Evolutionary conservation across 2,797 vertebrate species (phyloP).

Genomic region (Bufotes viridis): DNA sequence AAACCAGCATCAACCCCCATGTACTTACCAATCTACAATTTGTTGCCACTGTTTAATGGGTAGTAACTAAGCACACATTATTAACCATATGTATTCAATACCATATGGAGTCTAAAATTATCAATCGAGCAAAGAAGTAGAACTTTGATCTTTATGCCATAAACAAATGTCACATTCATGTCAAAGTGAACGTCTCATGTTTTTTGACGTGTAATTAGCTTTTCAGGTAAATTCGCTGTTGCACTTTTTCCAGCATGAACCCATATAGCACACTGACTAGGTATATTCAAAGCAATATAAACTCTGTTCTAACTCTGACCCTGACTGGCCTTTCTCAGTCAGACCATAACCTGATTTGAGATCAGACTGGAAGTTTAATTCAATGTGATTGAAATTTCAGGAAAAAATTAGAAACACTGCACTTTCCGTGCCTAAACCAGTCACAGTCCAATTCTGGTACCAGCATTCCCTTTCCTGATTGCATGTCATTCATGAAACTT

Average conservation of each 20-base stretch:
- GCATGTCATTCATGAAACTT: conserved; percentile 3
- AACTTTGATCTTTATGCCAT: not conserved
- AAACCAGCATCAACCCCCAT: not conserved
- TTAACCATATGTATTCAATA: not conserved
- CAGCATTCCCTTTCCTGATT: conserved; percentile 21
- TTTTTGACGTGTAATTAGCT: not conserved
- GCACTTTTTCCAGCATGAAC: not conserved
- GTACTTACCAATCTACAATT: not conserved
- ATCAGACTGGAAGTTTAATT: conserved; percentile 47
- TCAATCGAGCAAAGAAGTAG: not conserved
- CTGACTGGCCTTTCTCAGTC: conserved; percentile 36
- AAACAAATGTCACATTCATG: not conserved
- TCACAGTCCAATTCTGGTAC: conserved; percentile 10
- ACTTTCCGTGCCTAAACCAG: conserved; percentile 31
- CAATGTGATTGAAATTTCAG: conserved; percentile 49
- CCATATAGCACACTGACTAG: conserved; percentile 44
- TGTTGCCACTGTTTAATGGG: not conserved
- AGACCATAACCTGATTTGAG: conserved; percentile 13
- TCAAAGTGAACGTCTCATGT: not conserved
- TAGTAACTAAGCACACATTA: not conserved
- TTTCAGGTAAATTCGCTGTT: not conserved
- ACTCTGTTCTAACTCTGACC: conserved; percentile 53
- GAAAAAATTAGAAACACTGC: conserved; percentile 50
- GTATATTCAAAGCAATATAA: conserved; percentile 19
- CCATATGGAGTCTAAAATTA: not conserved